Conservation (phyloP, 1,140 invertebrate species). For the Aphelenchoides besseyi region DNA sequence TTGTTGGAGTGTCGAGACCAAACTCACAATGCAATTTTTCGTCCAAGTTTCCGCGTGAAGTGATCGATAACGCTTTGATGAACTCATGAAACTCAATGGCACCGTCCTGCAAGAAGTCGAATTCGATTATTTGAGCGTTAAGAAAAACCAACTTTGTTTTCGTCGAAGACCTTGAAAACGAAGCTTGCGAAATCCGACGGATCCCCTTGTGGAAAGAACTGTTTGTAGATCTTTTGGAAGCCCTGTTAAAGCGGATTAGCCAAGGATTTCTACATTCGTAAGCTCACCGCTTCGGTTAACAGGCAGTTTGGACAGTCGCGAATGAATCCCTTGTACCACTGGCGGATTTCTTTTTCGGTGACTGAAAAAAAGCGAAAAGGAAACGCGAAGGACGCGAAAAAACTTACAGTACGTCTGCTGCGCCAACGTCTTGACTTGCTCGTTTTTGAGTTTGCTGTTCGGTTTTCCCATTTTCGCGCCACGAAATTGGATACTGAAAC, state of each 20-base stretch:
- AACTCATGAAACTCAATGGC: constrained; percentile 97
- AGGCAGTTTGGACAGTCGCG: constrained; percentile 62
- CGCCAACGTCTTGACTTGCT: constrained; percentile 56
- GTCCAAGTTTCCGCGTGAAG: constrained; percentile 88
- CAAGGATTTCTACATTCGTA: not conserved
- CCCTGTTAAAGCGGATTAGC: constrained; percentile 69
- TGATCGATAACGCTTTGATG: constrained; percentile 87
- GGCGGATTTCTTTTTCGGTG: constrained; percentile 62
- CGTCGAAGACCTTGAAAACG: constrained; percentile 95
- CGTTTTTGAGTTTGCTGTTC: constrained; percentile 57
- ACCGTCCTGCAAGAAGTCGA: constrained; percentile 73
- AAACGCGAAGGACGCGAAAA: not conserved
- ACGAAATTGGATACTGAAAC: too few species aligned
- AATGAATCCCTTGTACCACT: constrained; percentile 63
- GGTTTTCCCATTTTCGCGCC: constrained; percentile 63
- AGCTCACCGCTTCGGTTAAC: constrained; percentile 60
- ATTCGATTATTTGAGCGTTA: constrained; percentile 22
- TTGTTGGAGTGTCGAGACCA: not conserved
- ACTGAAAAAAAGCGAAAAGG: constrained; percentile 47
- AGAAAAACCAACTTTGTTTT: constrained; percentile 80
- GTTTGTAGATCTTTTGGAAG: constrained; percentile 97
- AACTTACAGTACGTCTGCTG: constrained; percentile 61
- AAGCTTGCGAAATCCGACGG: constrained; percentile 93
- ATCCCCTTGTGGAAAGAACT: constrained; percentile 92
- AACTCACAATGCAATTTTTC: constrained; percentile 91